phyloP scores from a whole-genome alignment of 2,797 vertebrate species.

The Benthosema pterotum region DNA sequence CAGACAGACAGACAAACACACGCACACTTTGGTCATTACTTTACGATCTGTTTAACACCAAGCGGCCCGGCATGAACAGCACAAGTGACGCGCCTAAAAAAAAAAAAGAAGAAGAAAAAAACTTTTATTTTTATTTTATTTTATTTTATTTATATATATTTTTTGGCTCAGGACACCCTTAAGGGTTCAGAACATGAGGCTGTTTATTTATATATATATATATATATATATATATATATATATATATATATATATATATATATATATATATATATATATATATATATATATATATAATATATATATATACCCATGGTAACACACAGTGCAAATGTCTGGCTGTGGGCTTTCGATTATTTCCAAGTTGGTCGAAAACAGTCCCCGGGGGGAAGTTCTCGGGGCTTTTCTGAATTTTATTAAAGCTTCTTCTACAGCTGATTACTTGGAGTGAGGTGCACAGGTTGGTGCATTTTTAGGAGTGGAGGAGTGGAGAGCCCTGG shows the following conservation, averaged over 20 bases:
- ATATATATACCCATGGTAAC: slow-evolving; percentile 76
- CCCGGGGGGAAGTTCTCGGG: slow-evolving; percentile 76
- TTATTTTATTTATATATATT: slow-evolving; percentile 42
- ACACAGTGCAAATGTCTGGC: slow-evolving; percentile 80
- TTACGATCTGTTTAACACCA: slow-evolving; percentile 76
- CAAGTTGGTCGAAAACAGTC: slow-evolving; percentile 77
- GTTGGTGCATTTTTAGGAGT: slow-evolving; percentile 81
- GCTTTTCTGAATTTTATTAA: slow-evolving; percentile 87
- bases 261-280: too few species aligned
- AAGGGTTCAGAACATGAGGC: slow-evolving; percentile 70
- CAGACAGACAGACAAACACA: slow-evolving; percentile 70
- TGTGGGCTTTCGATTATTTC: slow-evolving; percentile 84
- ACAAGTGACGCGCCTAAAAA: slow-evolving; percentile 59
- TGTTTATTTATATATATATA: too few species aligned
- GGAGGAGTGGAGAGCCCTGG: slow-evolving; percentile 79
- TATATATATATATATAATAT: too few species aligned
- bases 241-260: too few species aligned
- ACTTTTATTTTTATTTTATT: slow-evolving; percentile 17
- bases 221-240: too few species aligned
- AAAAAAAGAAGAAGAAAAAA: too few species aligned
- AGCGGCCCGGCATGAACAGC: slow-evolving; percentile 72
- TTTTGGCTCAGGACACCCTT: slow-evolving; percentile 56
- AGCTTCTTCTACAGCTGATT: slow-evolving; percentile 84
- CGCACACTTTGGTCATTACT: slow-evolving; percentile 77
- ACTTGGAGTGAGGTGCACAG: slow-evolving; percentile 81